Evolutionary conservation across 1,140 invertebrate species (phyloP), one percentile per base, ranked within the genome.

Genomic region (Cyclina sinensis): DNA sequence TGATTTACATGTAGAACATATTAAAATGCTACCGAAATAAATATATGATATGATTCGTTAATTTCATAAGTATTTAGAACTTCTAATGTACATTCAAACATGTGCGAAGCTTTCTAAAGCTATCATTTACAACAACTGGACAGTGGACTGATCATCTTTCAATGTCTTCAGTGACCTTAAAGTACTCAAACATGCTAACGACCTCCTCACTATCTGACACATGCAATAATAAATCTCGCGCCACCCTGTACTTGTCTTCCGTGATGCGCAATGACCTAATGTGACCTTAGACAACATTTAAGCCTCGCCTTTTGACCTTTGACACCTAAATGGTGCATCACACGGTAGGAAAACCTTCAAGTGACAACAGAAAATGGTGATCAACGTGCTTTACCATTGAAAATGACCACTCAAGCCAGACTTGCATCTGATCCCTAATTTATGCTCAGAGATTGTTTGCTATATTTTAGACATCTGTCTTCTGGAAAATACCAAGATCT

Each of bases 131-230:
- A 35, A 14, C 4, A 21, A 14, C 12, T 70, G 30, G 65, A 18
- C 65, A 37, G 12, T 37, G 24, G n/a, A 70, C 2, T 37, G 65
- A 70, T 70, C 65, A 70, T 32, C 37, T 70, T 18, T 14, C 1
- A 24, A 35, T 37, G 65, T 16, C 21, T 18, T 0, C 3, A 70
- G 11, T 37, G 65, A 70, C 65, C 65, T 37, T 27, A 37, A 70
- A 70, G 3, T 21, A 70, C 65, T 70, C 65, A 70, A 70, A 70
- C 65, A 70, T 37, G 65, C 65, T 70, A 70, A 70, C 65, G 30
- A 37, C 16, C 14, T 37, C 27, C 18, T 32, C 35, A 1, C 2
- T 21, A 4, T 37, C 9, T 37, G 65, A 70, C 65, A 70, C 65
- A 24, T 37, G 5, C 14, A 16, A 70, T 27, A 70, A 70, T 70